These are phyloP conservation scores for Ctenopoma kingsleyae DNA, from an alignment of 2,797 vertebrate species.

Conservation along the genomic window DNA sequence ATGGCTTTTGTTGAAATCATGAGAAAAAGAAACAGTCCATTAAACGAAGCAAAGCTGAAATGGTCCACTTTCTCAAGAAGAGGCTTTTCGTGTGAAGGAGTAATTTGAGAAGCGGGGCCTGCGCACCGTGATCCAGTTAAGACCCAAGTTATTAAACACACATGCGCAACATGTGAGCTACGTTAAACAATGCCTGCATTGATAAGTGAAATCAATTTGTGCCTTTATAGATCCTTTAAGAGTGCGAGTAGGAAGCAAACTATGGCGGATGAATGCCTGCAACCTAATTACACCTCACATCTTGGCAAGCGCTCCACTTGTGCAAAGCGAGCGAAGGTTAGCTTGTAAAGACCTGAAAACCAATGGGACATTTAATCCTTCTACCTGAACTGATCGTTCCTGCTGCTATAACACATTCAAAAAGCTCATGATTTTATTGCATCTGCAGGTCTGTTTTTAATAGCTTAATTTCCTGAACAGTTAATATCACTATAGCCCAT, in stretches of 20 bases:
- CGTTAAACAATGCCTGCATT: constrained; percentile 83
- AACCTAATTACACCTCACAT: constrained; percentile 73
- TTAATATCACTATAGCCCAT: constrained; percentile 42
- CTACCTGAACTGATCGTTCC: constrained; percentile 55
- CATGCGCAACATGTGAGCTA: constrained; percentile 79
- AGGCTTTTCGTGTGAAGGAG: constrained; percentile 54
- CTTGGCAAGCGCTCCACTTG: constrained; percentile 59
- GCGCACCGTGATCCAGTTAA: constrained; percentile 62
- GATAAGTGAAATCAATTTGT: constrained; percentile 82
- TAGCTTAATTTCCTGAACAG: constrained; percentile 69
- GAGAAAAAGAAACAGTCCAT: constrained; percentile 9
- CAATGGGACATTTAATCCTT: constrained; percentile 68
- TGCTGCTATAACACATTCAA: constrained; percentile 48
- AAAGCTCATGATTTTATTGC: constrained; percentile 54
- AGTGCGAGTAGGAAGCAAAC: constrained; percentile 51
- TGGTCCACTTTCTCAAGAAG: constrained; percentile 38
- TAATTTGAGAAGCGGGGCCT: constrained; percentile 75
- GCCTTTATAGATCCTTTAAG: constrained; percentile 82
- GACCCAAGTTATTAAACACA: constrained; percentile 80
- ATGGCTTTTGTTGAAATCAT: constrained; percentile 24
- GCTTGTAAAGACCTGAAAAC: constrained; percentile 78
- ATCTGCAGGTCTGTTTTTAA: constrained; percentile 53
- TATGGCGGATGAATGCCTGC: constrained; percentile 58
- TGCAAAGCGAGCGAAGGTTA: constrained; percentile 62
- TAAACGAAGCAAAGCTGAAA: constrained; percentile 33